Percentiles rank a stretch among this genome's conserved stretches.
Evolutionary conservation across 2,888 invertebrate genomes (phyloP).

Genomic region (Druceiella hillmani): DNA sequence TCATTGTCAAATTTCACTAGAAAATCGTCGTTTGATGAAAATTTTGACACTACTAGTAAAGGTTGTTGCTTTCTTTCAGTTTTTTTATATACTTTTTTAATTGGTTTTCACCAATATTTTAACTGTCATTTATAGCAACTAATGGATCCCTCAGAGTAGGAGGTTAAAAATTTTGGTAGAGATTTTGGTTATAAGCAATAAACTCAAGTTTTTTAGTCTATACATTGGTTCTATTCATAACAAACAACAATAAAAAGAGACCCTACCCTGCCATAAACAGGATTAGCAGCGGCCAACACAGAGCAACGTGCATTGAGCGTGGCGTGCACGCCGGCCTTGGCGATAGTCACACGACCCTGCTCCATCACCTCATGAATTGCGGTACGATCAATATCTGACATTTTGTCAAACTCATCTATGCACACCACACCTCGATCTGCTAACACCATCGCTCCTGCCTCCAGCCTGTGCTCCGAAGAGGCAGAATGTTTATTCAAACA

Average conservation of each 20-base stretch:
- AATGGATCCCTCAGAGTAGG: too few species aligned
- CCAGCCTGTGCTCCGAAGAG: too few species aligned
- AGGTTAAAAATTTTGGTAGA: not conserved
- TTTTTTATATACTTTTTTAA: too few species aligned
- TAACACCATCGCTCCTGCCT: constrained; percentile 99
- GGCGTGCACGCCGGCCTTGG: constrained; percentile 98
- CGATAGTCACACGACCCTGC: constrained; percentile 95
- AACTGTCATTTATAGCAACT: too few species aligned
- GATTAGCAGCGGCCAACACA: constrained; percentile 99
- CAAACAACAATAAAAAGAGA: constrained; percentile 3
- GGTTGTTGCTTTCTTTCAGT: too few species aligned
- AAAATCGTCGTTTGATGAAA: too few species aligned
- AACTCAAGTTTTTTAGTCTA: not conserved
- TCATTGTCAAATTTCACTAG: too few species aligned
- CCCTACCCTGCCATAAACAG: constrained; percentile 88
- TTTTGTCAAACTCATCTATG: constrained; percentile 97
- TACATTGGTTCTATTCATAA: not conserved
- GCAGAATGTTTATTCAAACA: too few species aligned
- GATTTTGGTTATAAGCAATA: constrained; percentile 3
- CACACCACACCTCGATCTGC: constrained; percentile 98
- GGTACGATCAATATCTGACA: constrained; percentile 98
- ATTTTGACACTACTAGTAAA: too few species aligned
- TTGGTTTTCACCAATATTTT: too few species aligned
- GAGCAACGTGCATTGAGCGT: constrained; percentile 96
- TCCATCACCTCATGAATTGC: constrained; percentile 99